These are phyloP conservation scores for Philotrypesis tridentata DNA, from an alignment of 1,140 invertebrate species.

Conservation along the genomic window DNA sequence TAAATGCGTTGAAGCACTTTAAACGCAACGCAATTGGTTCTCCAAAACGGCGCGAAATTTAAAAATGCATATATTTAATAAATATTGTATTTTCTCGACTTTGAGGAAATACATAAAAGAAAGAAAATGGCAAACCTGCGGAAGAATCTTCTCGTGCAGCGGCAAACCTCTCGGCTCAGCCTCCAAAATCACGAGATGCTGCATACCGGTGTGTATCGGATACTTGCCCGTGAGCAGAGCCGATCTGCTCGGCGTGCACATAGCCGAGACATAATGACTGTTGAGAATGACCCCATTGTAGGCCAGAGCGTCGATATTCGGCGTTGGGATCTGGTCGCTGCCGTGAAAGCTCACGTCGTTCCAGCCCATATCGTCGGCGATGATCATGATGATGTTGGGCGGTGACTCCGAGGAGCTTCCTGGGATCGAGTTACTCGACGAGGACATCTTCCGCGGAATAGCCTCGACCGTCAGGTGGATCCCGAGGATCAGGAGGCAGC, in stretches of 20 bases:
- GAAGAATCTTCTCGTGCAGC: slow-evolving; percentile 81
- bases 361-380: slow-evolving; percentile 84
- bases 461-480: slow-evolving; percentile 32
- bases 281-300: slow-evolving; percentile 85
- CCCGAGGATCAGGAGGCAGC: background rate
- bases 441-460: slow-evolving; percentile 53
- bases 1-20: too few species aligned
- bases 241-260: slow-evolving; percentile 86
- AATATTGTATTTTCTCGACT: too few species aligned
- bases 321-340: slow-evolving; percentile 87
- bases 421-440: slow-evolving; percentile 74
- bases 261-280: slow-evolving; percentile 82
- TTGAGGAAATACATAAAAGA: too few species aligned
- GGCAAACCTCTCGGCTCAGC: slow-evolving; percentile 84
- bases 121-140: slow-evolving; percentile 78
- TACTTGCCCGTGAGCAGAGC: slow-evolving; percentile 88
- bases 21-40: too few species aligned
- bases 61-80: too few species aligned
- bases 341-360: slow-evolving; percentile 94
- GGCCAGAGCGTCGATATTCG: slow-evolving; percentile 88
- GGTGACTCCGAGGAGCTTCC: slow-evolving; percentile 75
- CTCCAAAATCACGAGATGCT: slow-evolving; percentile 84
- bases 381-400: slow-evolving; percentile 77
- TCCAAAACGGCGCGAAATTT: too few species aligned
- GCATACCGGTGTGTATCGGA: slow-evolving; percentile 86